These are phyloP conservation scores for Antheraea assamensis DNA, from an alignment of 2,888 invertebrate species.

Conservation along the genomic window DNA sequence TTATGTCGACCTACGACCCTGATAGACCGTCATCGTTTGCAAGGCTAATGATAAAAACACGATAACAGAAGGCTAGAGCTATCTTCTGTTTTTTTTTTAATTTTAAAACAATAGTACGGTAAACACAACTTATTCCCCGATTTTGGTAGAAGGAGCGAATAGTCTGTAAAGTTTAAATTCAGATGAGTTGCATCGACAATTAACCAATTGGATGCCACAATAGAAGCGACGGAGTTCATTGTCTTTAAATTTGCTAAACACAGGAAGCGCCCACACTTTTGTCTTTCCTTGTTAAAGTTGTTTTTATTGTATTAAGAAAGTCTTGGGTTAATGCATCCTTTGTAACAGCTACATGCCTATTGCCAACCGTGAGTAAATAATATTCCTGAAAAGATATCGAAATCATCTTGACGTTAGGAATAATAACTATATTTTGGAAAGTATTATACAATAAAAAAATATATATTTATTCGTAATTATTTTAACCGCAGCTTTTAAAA, in stretches of 20 bases:
- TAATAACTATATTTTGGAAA: background rate
- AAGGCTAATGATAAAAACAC: too few relatives aligned
- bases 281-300: constrained; percentile 25
- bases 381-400: background rate
- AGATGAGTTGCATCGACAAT: constrained; percentile 54
- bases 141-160: background rate
- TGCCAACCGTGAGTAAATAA: background rate
- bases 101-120: too few relatives aligned
- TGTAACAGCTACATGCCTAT: background rate
- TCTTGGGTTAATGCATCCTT: background rate
- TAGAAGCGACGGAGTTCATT: constrained; percentile 43
- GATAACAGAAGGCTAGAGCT: too few relatives aligned
- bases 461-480: too few relatives aligned
- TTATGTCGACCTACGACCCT: background rate
- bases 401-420: background rate
- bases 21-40: too few relatives aligned
- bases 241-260: constrained; percentile 42
- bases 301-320: constrained; percentile 17
- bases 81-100: too few relatives aligned
- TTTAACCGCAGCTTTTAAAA: too few relatives aligned
- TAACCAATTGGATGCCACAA: constrained; percentile 57
- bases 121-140: background rate
- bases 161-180: background rate
- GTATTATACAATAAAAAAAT: too few relatives aligned
- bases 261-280: constrained; percentile 56